A percentile compares a stretch with the other conserved stretches of the same genome.
These are phyloP conservation scores for Hypercompe scribonia DNA, from an alignment of 2,888 invertebrate genomes.

Conservation along the genomic window DNA sequence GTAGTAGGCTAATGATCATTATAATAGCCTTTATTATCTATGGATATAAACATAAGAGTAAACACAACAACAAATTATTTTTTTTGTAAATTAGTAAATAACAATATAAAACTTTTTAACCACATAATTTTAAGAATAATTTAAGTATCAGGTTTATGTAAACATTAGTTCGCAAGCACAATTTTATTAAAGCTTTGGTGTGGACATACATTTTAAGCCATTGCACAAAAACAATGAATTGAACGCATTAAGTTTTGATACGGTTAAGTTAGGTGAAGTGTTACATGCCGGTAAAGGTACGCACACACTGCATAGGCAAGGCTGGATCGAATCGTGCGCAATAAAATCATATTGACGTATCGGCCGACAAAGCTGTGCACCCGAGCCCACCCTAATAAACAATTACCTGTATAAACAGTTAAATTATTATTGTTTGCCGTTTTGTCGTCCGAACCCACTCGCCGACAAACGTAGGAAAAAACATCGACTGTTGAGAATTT, in stretches of 20 bases:
- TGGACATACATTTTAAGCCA: slow-evolving; percentile 42
- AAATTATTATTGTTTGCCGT: slow-evolving; percentile 69
- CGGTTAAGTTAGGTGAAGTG: slow-evolving; percentile 53
- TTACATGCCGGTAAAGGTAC: slow-evolving; percentile 40
- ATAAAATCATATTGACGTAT: slow-evolving; percentile 68
- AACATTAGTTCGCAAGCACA: background rate
- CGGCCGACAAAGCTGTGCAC: slow-evolving; percentile 70
- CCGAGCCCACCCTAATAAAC: slow-evolving; percentile 72
- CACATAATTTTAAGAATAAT: background rate
- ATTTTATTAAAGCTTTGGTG: slow-evolving; percentile 9
- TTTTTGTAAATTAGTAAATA: too few species aligned
- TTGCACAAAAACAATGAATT: slow-evolving; percentile 39
- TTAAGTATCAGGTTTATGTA: background rate
- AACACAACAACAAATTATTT: too few species aligned
- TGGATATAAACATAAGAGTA: too few species aligned
- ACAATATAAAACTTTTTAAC: background rate
- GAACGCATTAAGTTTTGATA: slow-evolving; percentile 23
- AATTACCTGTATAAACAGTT: slow-evolving; percentile 80
- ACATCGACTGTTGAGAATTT: slow-evolving; percentile 31
- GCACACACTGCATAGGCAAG: slow-evolving; percentile 44
- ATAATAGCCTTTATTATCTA: too few species aligned
- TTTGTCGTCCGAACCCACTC: slow-evolving; percentile 74
- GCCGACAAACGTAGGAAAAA: slow-evolving; percentile 39
- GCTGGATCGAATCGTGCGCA: slow-evolving; percentile 72
- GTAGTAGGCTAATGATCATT: too few species aligned